Evolutionary conservation across 2,113 vertebrate genomes (phyloP), one percentile per base, ranked within the genome.

Genomic region (Hemichromis elongatus): DNA sequence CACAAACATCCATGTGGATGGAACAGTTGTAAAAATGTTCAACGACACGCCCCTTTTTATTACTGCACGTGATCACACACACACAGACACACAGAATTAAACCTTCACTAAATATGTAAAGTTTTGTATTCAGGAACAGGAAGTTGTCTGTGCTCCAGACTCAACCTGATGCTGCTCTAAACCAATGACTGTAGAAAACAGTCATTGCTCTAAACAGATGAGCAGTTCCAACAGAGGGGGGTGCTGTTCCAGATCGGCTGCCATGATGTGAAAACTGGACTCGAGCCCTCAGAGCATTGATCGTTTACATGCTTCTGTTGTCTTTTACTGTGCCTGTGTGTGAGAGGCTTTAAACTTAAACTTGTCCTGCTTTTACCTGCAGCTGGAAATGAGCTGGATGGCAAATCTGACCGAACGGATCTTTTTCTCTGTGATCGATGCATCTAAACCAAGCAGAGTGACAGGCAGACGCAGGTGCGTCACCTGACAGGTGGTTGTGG

Each of bases 41-140:
- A 63, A 18, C 2, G 10, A n/a, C 19, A 63, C 18, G 18, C 10
- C 37, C 12, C 9, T 63, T 19, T 37, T 63, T 33, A 37, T 63
- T 33, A 13, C n/a, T 37, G 35, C 12, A 63, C 13, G 33, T n/a
- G 33, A 37, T 37, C 30, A 37, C 59, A n/a, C 57, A 59, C 30
- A 63, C 35, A 37, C 30, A 30, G 3, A 28, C 28, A 30, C 28
- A 30, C 0, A 61, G 30, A 61, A 35, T 3, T 37, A 63, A 63
- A 63, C 59, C 59, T n/a, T 63, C 12, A 63, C 59, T n/a, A 63
- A 63, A 63, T 63, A 37, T 63, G 59, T 13, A n/a, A 33, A 33
- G 33, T 37, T 63, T 63, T 63, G 30, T 61, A 35, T 11, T 61
- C 9, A n/a, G 19, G 33, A n/a, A 63, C 35, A 63, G 30, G 18